Evolutionary conservation across 2,888 invertebrate species (phyloP), one percentile per base, ranked within the genome.

Genomic region (Cosmopolites sordidus): DNA sequence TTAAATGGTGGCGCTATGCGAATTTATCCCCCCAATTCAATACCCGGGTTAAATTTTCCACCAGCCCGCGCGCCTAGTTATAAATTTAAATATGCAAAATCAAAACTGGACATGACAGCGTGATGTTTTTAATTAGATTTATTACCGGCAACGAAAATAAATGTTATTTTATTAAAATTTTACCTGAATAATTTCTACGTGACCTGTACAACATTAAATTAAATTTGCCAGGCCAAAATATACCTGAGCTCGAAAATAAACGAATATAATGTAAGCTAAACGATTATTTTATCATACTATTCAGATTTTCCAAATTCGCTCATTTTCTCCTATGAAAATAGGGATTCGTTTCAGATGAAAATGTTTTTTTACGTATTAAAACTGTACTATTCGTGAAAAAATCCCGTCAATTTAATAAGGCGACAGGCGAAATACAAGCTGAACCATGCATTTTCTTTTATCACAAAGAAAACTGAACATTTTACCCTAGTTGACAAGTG

Each of bases 121-220:
- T 29, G 48, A 41, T 42, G 42, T 48, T 48, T 48, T 48, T 48
- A 48, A 48, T 48, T 48, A 42, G 42, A 48, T 48, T 48, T 48
- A 42, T 48, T 48, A 48, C 40, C 27, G 33, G 18, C 27, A 42
- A 48, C 40, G 48, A 48, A 42, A 48, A 33, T 48, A 48, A 48
- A 40, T 42, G 41, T 30, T 33, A 30, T 41, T 41, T 48, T 48
- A 48, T 48, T 41, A 48, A 43, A 43, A 43, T 30, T 48, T 41
- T 45, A 37, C 37, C 38, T 38, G 38, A 37, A 37, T 45, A 38
- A 11, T 40, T 16, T 27, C 5, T 17, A 30, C 48, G 42, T 48
- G 17, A 33, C 15, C 18, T 16, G 16, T 33, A 33, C 33, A 33
- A 33, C 11, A 33, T 33, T 33, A 33, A 33, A 33, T 33, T 12